Evolutionary conservation across 2,113 vertebrate genomes (phyloP), one percentile per base, ranked within the genome.

Genomic region (Epinephelus moara): DNA sequence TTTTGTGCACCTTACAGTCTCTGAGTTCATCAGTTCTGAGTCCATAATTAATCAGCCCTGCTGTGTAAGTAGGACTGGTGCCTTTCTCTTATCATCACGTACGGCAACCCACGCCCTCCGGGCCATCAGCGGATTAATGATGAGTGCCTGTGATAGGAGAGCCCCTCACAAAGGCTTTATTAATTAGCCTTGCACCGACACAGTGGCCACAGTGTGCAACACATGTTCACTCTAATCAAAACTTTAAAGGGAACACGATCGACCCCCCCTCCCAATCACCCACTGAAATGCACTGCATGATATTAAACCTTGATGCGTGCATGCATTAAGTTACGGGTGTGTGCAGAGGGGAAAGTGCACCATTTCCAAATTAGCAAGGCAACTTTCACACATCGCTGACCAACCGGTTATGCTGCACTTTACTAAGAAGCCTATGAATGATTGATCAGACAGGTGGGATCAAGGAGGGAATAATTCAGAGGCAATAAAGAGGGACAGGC

Each of bases 371-470:
- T 76, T 17, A 81, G 53, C 47, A 15, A n/a, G 68, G 70, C 72
- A 90, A 91, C 89, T 92, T 92, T 87, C 81, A 83, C 63, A 88
- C 86, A 30, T 76, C 85, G 67, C 45, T 76, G 86, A 71, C 66
- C 86, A 23, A 75, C 15, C 79, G 62, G 75, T 27, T 70, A 19
- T 62, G 76, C 42, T 59, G 85, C 83, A 69, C 87, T 87, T 85
- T 50, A 75, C 70, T 57, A 55, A 78, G 75, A 67, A 70, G 52
- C 69, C 25, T 7, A 85, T 89, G 67, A 78, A 92, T 85, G 81
- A 93, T 93, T 85, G 82, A 93, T 88, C 92, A 82, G 91, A 91
- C 91, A 94, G 91, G 91, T 94, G 89, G 80, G 70, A 86, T 82
- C 49, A 85, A 84, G 49, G 8, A 47, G 53, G 60, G 15, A 60